Base-by-base conservation (phyloP, 2,888 invertebrate species). In the Acholoe squamosa region DNA sequence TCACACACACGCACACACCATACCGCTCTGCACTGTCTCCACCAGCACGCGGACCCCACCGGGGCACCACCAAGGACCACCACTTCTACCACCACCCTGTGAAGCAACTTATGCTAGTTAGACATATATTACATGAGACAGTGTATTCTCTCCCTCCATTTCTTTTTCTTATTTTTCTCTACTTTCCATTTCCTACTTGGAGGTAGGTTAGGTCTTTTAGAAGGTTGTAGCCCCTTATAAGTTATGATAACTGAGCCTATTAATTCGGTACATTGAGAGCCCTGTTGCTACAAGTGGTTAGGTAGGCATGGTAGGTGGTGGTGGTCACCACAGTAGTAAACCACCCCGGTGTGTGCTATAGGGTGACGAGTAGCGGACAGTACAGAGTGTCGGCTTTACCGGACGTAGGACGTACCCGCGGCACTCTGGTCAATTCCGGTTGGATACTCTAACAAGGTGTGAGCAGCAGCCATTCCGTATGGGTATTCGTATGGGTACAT, bases 401-500 rank as follows among this genome's bases (percentile, higher is more conserved):
- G 84, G 51, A 91, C 80, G 76, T 89, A 89, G 43, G 89, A 92
- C 91, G 84, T 91, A 92, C 92, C 91, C 33, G 91, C 90, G 25
- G 89, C 88, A 89, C 90, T 93, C 71, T 92, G 91, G n/a, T 93
- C 93, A n/a, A 92, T 51, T 28, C 89, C 90, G 22, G 90, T 84
- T 0, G 90, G 91, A 80, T 93, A 93, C 71, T 93, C 93, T 71
- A 92, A 61, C 52, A 93, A 52, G 22, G 91, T 91, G 33, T 61
- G 14, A 5, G 89, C 31, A 5, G 91, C 67, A 7, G 84, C 71
- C 52, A 89, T 22, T 28, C 67, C 84, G 77, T 92, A 91, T 10
- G 92, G 92, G 54, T 90, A 88, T 28, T 90, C 88, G 67, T 91
- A 91, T 25, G 91, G 91, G 80, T 93, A 93, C n/a, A 92, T 51